Conservation (phyloP, 2,888 invertebrate genomes). For the Drosophila mettleri region DNA sequence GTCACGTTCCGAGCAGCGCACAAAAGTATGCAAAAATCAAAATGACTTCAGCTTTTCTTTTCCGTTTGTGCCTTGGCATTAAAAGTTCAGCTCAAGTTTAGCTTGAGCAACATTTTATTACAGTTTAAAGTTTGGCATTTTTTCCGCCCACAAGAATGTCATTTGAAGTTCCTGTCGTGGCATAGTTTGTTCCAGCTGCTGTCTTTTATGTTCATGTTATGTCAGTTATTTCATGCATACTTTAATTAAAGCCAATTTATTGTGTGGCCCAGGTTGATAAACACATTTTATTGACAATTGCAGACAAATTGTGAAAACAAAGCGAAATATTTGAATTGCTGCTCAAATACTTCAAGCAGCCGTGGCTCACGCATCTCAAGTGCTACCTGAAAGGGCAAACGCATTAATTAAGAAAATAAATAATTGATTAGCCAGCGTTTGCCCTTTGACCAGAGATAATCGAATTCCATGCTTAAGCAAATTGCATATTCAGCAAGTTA, state of each 20-base stretch:
- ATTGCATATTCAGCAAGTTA: background rate
- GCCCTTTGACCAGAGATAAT: background rate
- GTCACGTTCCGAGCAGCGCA: constrained; percentile 4
- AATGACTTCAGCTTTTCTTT: background rate
- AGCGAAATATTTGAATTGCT: constrained; percentile 6
- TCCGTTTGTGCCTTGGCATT: background rate
- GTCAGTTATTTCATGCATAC: background rate
- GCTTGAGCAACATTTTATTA: constrained; percentile 16
- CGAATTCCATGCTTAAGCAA: constrained; percentile 2
- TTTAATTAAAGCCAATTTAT: constrained; percentile 29
- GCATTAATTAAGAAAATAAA: constrained; percentile 19
- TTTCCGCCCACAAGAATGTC: background rate
- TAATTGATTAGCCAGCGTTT: constrained; percentile 15
- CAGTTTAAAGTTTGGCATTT: background rate
- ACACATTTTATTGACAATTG: constrained; percentile 2
- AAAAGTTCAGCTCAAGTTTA: constrained; percentile 12
- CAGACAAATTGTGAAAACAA: constrained; percentile 1
- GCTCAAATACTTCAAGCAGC: constrained; percentile 11
- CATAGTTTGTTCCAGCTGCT: constrained; percentile 14
- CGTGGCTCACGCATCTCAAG: constrained; percentile 11
- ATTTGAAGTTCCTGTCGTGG: constrained; percentile 8
- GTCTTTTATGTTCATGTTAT: constrained; percentile 2
- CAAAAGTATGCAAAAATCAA: constrained; percentile 31
- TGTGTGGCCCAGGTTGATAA: constrained; percentile 7
- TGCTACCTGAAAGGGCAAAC: constrained; percentile 12